These are phyloP conservation scores for Otis tarda DNA, from an alignment of 2,113 vertebrate genomes.

Conservation along the genomic window DNA sequence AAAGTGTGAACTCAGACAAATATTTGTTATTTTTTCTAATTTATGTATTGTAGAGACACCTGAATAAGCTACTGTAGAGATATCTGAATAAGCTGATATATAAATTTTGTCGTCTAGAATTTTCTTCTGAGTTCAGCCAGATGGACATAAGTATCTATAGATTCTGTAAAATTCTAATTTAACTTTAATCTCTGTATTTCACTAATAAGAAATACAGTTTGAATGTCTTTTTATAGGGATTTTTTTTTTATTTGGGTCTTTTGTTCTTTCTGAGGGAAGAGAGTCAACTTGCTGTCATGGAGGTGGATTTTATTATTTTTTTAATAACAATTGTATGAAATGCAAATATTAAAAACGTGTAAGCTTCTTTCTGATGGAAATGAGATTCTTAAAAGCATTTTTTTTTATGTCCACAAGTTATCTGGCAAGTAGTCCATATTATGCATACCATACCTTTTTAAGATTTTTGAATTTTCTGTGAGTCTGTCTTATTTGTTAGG, in stretches of 20 bases:
- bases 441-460: not conserved
- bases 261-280: not conserved
- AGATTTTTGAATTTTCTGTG: not conserved
- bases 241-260: rapidly evolving
- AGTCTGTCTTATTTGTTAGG: not conserved
- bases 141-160: not conserved
- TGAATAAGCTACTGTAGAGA: not conserved
- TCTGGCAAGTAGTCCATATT: not conserved
- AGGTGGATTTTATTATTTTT: not conserved
- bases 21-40: not conserved
- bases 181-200: not conserved
- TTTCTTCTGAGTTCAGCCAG: not conserved
- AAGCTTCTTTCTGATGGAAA: not conserved
- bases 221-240: not conserved
- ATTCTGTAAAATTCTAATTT: not conserved
- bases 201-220: not conserved
- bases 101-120: not conserved
- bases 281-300: not conserved
- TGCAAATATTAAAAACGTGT: not conserved
- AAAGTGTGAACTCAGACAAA: not conserved
- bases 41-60: not conserved
- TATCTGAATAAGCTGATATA: not conserved
- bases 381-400: not conserved
- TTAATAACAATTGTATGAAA: not conserved
- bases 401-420: not conserved